phyloP scores from a whole-genome alignment of 2,888 invertebrate genomes.

The Cheilosia urbana region DNA sequence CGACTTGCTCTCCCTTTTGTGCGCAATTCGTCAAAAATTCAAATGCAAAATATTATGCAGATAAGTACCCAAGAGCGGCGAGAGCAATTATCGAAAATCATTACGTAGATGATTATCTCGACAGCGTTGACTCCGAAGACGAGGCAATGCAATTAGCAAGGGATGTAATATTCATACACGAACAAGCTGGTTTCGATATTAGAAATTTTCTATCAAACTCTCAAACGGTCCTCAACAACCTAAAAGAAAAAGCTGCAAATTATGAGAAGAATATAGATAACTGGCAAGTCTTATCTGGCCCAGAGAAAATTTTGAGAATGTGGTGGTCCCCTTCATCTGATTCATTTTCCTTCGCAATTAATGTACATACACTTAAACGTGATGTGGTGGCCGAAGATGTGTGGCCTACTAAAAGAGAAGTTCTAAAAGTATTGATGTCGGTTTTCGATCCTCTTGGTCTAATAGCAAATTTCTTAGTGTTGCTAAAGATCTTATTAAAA shows the following conservation, averaged over 20 bases:
- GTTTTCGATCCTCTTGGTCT: slow-evolving; percentile 37
- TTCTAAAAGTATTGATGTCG: slow-evolving; percentile 19
- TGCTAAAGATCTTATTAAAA: slow-evolving; percentile 15
- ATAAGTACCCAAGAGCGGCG: slow-evolving; percentile 17
- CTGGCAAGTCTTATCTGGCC: background rate
- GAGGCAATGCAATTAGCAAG: slow-evolving; percentile 4
- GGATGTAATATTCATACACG: slow-evolving; percentile 21
- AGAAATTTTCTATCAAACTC: slow-evolving; percentile 26
- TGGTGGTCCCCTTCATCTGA: slow-evolving; percentile 26
- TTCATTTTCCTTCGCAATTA: slow-evolving; percentile 14
- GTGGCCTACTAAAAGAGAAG: slow-evolving; percentile 5
- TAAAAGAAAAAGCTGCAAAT: slow-evolving; percentile 13
- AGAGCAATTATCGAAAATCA: slow-evolving; percentile 25
- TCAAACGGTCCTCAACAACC: background rate
- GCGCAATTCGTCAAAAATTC: slow-evolving; percentile 39
- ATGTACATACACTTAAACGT: background rate
- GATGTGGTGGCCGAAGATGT: background rate
- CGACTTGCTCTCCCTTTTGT: slow-evolving; percentile 68
- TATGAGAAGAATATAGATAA: slow-evolving; percentile 2
- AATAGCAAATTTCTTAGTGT: slow-evolving; percentile 17
- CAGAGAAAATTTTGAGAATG: slow-evolving; percentile 23
- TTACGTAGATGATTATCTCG: slow-evolving; percentile 22
- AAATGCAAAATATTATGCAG: slow-evolving; percentile 25
- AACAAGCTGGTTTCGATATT: slow-evolving; percentile 21
- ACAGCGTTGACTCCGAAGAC: slow-evolving; percentile 29